Conservation (phyloP, 1,140 invertebrate species). For the Sycophaga agraensis region DNA sequence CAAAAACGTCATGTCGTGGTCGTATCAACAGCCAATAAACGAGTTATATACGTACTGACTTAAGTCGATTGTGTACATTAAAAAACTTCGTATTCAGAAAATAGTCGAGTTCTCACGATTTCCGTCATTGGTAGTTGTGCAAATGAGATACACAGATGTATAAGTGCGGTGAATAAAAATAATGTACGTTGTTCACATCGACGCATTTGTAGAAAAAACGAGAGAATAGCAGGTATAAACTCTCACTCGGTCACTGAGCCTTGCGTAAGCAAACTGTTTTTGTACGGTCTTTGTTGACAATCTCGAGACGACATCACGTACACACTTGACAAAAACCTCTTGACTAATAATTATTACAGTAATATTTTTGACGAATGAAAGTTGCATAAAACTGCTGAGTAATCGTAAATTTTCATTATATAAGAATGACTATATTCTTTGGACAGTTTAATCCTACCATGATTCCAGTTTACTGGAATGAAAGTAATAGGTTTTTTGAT, state of each 20-base stretch:
- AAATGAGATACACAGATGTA: neutral
- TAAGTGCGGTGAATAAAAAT: too few relatives aligned
- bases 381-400: too few relatives aligned
- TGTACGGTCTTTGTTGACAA: neutral
- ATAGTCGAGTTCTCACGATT: neutral
- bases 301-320: neutral
- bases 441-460: too few relatives aligned
- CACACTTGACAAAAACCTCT: neutral
- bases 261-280: neutral
- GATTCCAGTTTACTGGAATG: too few relatives aligned
- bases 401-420: too few relatives aligned
- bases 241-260: neutral
- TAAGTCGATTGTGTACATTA: neutral
- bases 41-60: neutral
- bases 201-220: neutral
- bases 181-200: neutral
- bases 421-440: too few relatives aligned
- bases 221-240: neutral
- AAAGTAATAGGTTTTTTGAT: too few relatives aligned
- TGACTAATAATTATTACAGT: neutral
- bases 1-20: neutral
- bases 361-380: too few relatives aligned
- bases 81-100: conserved; percentile 1
- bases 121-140: neutral
- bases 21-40: neutral